Evolutionary conservation across 2,888 invertebrate genomes (phyloP).

Genomic region (Cheilosia soror): DNA sequence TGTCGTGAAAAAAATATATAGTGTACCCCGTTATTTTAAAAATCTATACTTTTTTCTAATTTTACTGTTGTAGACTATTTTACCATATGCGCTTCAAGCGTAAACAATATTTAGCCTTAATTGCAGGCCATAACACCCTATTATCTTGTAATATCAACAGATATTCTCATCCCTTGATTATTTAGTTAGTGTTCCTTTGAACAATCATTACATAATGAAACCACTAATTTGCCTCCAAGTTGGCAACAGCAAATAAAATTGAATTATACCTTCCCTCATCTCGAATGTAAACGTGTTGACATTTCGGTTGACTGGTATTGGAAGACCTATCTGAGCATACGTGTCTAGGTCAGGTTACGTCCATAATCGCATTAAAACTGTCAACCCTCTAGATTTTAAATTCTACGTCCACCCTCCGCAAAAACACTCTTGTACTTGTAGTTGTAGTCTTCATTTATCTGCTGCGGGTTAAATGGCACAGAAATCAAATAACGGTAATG

Average conservation of each 20-base stretch:
- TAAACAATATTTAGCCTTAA: constrained; percentile 48
- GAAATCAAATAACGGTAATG: constrained; percentile 71
- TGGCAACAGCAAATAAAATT: constrained; percentile 49
- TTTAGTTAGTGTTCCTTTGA: constrained; percentile 54
- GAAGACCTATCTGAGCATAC: constrained; percentile 38
- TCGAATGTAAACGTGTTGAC: constrained; percentile 54
- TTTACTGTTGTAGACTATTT: not conserved
- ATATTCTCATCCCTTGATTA: constrained; percentile 57
- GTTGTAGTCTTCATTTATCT: not conserved
- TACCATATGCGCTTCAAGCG: constrained; percentile 20
- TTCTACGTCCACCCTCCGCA: constrained; percentile 24
- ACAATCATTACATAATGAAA: constrained; percentile 79
- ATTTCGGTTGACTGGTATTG: constrained; percentile 49
- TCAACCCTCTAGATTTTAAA: constrained; percentile 66
- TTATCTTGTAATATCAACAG: constrained; percentile 54
- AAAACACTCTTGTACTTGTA: constrained; percentile 11
- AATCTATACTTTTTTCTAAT: too few species aligned
- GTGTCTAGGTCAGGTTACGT: constrained; percentile 61
- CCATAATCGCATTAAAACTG: constrained; percentile 69
- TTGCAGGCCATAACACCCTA: constrained; percentile 30
- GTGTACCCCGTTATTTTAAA: too few species aligned
- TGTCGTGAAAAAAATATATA: too few species aligned
- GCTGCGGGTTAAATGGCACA: constrained; percentile 57
- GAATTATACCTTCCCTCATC: constrained; percentile 45
- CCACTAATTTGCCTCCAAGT: constrained; percentile 80